These are phyloP conservation scores for Lydus trimaculatus DNA, from an alignment of 2,888 invertebrate genomes.

Conservation along the genomic window DNA sequence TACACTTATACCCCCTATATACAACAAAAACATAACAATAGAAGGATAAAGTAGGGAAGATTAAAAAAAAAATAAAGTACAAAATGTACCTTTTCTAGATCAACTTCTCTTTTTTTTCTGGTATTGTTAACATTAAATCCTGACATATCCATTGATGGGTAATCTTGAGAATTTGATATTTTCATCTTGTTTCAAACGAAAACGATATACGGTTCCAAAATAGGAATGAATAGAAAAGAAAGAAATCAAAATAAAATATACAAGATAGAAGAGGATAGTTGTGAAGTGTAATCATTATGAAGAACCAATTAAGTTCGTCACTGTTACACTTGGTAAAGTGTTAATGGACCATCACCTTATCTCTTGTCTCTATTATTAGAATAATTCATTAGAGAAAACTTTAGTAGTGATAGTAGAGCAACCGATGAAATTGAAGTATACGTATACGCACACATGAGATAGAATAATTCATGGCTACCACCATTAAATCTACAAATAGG, in stretches of 20 bases:
- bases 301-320: neutral
- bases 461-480: no score
- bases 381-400: slow-evolving; percentile 39
- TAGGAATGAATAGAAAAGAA: neutral
- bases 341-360: slow-evolving; percentile 32
- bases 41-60: neutral
- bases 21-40: slow-evolving; percentile 3
- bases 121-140: neutral
- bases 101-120: neutral
- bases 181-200: neutral
- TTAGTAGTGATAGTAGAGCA: neutral
- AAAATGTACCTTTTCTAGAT: neutral
- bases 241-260: neutral
- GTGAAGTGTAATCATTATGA: neutral
- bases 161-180: neutral
- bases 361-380: slow-evolving; percentile 43
- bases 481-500: no score
- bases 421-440: no score
- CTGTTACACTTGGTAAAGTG: slow-evolving; percentile 14
- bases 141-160: neutral
- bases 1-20: slow-evolving; percentile 21
- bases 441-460: no score
- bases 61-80: neutral
- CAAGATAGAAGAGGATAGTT: neutral
- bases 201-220: neutral